Evolutionary conservation across 2,113 vertebrate species (phyloP).

Genomic region (Paradoxurus hermaphroditus): DNA sequence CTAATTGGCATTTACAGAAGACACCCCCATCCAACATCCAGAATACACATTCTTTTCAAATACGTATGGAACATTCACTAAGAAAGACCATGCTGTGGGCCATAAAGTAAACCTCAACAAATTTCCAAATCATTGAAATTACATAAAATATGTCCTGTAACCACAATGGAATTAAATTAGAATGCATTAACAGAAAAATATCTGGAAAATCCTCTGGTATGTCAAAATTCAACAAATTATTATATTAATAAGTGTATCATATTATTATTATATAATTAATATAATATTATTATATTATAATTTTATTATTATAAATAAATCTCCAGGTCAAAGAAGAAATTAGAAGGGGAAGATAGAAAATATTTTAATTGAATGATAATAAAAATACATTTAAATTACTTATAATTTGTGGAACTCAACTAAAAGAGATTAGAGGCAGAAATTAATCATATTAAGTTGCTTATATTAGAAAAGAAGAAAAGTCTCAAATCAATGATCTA

Average conservation of each 20-base stretch:
- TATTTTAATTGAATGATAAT: background rate
- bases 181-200: background rate
- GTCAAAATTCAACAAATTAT: background rate
- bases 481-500: background rate
- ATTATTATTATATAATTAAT: too few species aligned
- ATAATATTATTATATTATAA: too few species aligned
- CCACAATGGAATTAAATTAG: background rate
- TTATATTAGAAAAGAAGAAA: background rate
- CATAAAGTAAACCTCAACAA: background rate
- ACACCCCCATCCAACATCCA: background rate
- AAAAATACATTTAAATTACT: background rate
- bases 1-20: background rate
- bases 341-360: background rate
- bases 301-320: too few species aligned
- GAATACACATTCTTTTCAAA: background rate
- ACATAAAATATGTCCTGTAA: background rate
- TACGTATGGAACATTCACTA: background rate
- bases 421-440: background rate
- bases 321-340: background rate
- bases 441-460: background rate
- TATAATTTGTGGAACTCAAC: background rate
- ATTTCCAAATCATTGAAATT: background rate
- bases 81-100: background rate
- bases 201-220: background rate
- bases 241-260: too few species aligned